Evolutionary conservation across 2,888 invertebrate genomes (phyloP).

Genomic region (Dicranocentrus wangi): DNA sequence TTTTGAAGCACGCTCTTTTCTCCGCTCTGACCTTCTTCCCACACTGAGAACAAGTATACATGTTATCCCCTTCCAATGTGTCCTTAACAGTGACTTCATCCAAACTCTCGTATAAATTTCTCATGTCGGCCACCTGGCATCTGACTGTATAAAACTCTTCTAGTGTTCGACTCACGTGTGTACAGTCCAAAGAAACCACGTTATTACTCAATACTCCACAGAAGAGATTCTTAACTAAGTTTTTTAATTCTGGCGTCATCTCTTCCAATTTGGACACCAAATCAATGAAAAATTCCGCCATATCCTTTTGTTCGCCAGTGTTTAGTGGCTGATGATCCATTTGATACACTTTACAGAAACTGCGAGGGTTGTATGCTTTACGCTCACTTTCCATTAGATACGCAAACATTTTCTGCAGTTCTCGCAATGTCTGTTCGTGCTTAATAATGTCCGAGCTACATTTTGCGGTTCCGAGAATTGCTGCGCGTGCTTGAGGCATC

Average conservation of each 20-base stretch:
- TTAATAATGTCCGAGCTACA: slow-evolving; percentile 79
- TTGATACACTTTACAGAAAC: slow-evolving; percentile 95
- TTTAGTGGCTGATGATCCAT: slow-evolving; percentile 98
- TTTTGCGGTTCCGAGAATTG: slow-evolving; percentile 84
- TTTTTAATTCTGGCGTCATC: slow-evolving; percentile 89
- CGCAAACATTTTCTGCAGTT: slow-evolving; percentile 95
- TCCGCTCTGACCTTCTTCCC: slow-evolving; percentile 96
- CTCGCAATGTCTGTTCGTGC: slow-evolving; percentile 78
- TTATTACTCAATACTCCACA: slow-evolving; percentile 96
- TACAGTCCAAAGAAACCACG: slow-evolving; percentile 95
- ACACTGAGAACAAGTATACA: slow-evolving; percentile 97
- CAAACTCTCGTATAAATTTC: slow-evolving; percentile 93
- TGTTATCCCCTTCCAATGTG: slow-evolving; percentile 96
- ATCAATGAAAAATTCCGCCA: slow-evolving; percentile 98
- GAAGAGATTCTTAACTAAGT: slow-evolving; percentile 90
- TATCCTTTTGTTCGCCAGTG: slow-evolving; percentile 97
- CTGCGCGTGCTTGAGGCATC: slow-evolving; percentile 91
- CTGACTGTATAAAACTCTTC: slow-evolving; percentile 98
- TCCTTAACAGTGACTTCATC: slow-evolving; percentile 98
- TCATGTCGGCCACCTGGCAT: slow-evolving; percentile 97
- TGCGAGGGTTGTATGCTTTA: slow-evolving; percentile 95
- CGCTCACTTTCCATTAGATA: slow-evolving; percentile 92
- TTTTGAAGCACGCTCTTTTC: slow-evolving; percentile 94
- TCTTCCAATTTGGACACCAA: slow-evolving; percentile 96
- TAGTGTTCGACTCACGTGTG: slow-evolving; percentile 93